Percentiles rank a stretch among this genome's conserved stretches.
phyloP scores from a whole-genome alignment of 2,888 invertebrate genomes.

The Andricus curvator region DNA sequence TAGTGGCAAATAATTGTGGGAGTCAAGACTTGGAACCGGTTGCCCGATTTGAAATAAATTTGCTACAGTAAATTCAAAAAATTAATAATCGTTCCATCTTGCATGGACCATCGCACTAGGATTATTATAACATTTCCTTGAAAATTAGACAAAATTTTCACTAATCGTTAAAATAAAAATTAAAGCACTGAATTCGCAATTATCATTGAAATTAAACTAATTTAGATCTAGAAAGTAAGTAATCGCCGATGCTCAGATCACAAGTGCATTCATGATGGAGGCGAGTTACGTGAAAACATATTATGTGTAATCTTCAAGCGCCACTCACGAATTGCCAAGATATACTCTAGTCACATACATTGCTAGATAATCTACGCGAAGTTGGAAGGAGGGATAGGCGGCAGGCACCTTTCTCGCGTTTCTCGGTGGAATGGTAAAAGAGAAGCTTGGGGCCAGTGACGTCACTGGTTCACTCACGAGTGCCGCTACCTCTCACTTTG shows the following conservation, averaged over 20 bases:
- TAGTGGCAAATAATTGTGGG: no score
- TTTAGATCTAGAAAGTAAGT: not conserved
- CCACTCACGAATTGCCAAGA: not conserved
- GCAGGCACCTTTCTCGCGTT: constrained; percentile 33
- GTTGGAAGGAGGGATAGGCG: not conserved
- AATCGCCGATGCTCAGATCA: not conserved
- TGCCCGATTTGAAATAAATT: no score
- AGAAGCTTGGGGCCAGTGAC: constrained; percentile 62
- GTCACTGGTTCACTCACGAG: constrained; percentile 71
- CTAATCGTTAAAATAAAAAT: no score
- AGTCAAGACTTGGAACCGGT: no score
- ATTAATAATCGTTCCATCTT: no score
- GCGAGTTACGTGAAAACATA: constrained; percentile 40
- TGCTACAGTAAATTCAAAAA: no score
- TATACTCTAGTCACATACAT: not conserved
- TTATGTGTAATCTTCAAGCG: constrained; percentile 4
- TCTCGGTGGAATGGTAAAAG: constrained; percentile 16
- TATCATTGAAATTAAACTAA: no score
- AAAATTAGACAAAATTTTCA: no score
- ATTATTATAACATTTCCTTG: no score
- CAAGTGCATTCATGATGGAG: constrained; percentile 9
- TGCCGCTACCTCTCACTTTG: constrained; percentile 76
- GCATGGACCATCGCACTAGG: no score
- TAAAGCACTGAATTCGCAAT: no score
- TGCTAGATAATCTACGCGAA: not conserved